phyloP scores from a whole-genome alignment of 2,113 vertebrate genomes.

The Centropristis striata region DNA sequence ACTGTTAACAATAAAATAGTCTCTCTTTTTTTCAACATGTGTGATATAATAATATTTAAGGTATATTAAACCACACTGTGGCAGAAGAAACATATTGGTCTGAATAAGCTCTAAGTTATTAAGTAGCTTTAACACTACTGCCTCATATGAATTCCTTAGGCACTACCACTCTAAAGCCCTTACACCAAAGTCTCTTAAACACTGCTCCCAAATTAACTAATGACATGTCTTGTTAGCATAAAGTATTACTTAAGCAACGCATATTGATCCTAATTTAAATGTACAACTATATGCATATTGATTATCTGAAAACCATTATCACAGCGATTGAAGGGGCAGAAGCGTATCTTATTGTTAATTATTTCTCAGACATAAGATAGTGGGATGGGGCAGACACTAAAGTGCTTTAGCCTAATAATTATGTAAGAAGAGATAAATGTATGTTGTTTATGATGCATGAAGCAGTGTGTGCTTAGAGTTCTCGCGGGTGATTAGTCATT shows the following conservation, averaged over 20 bases:
- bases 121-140: conserved; percentile 6
- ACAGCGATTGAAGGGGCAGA: conserved; percentile 30
- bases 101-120: conserved; percentile 9
- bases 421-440: conserved; percentile 41
- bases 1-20: not conserved
- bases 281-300: conserved; percentile 79
- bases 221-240: conserved; percentile 71
- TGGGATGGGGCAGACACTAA: conserved; percentile 11
- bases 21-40: not conserved
- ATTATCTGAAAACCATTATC: conserved; percentile 82
- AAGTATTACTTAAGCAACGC: conserved; percentile 71
- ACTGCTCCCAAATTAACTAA: conserved; percentile 57
- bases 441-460: conserved; percentile 62
- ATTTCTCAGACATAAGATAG: conserved; percentile 56
- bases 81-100: not conserved
- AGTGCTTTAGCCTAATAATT: conserved; percentile 52
- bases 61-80: not conserved
- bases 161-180: conserved; percentile 20
- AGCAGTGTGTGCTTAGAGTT: conserved; percentile 44
- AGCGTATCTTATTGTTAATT: conserved; percentile 73
- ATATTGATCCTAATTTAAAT: conserved; percentile 80
- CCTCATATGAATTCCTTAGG: conserved; percentile 36
- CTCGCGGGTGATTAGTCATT: conserved; percentile 50
- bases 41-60: not conserved
- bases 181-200: conserved; percentile 59